Evolutionary conservation across 1,140 invertebrate genomes (phyloP), one percentile per base, ranked within the genome.

Genomic region (Drosophila arizonae): DNA sequence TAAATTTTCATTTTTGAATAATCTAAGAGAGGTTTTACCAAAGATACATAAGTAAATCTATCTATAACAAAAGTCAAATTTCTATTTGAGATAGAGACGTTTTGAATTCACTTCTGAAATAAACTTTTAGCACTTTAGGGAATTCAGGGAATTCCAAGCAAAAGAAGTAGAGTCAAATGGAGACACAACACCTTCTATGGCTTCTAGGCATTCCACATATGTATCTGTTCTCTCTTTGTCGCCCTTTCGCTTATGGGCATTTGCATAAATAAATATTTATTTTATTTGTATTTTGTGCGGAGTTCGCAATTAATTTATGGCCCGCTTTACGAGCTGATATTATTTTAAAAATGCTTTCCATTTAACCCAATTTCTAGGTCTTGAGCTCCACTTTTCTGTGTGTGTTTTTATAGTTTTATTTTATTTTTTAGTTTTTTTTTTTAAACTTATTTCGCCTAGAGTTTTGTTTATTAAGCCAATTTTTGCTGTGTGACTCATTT

Each of bases 211-310:
- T 58, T 64, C 15, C 17, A 50, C 11, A 48, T 45, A 46, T 69
- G 46, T 39, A 50, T 69, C 33, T 57, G n/a, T 41, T 51, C 24
- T 21, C 45, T 57, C 5, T 17, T 39, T 50, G 33, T 39, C 55
- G 36, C 39, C 46, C 57, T 55, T 63, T 81, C 62, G 72, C 17
- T 67, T 68, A 51, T 41, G 46, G 33, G 15, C 52, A 81, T 86
- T 86, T 82, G 81, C 76, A 86, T 86, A 87, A 55, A 64, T 81
- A 87, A 86, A 79, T 87, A 79, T 86, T 84, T 81, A 69, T 86
- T 46, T 24, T 24, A 24, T 24, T 24, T 24, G 21, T 24, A 24
- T 86, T 66, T 61, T 65, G 64, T 51, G 30, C 17, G 10, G 24
- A 60, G 24, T 57, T 77, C 21, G 56, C 76, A 68, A 75, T 78